A percentile compares a stretch with the other conserved stretches of the same genome.
Conservation (phyloP, 2,797 vertebrate species). For the Borostomias antarcticus region DNA sequence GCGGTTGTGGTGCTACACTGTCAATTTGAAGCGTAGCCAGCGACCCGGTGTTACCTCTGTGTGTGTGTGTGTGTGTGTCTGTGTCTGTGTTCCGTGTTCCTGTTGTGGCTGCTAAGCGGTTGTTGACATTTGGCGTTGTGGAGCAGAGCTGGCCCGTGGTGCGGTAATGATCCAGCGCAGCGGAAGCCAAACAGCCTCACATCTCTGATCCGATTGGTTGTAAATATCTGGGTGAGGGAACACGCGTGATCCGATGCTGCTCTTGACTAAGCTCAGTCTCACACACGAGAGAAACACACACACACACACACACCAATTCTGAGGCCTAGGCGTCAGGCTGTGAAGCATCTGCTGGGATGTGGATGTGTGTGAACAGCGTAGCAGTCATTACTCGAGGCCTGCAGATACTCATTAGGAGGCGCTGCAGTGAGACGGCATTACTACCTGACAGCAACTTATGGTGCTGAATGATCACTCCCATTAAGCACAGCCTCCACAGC, state of each 20-base stretch:
- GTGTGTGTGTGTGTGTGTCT: background rate
- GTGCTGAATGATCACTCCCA: slow-evolving; percentile 38
- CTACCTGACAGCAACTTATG: slow-evolving; percentile 25
- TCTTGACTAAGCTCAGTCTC: background rate
- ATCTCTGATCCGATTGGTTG: slow-evolving; percentile 67
- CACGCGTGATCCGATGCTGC: slow-evolving; percentile 61
- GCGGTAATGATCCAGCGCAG: slow-evolving; percentile 56
- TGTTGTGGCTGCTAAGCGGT: slow-evolving; percentile 43
- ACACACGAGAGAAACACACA: background rate
- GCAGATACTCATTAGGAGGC: slow-evolving; percentile 40
- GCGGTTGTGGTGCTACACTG: too few relatives aligned
- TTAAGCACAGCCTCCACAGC: slow-evolving; percentile 28
- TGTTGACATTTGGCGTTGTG: slow-evolving; percentile 57
- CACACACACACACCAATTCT: background rate
- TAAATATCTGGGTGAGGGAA: slow-evolving; percentile 65
- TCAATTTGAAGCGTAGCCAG: background rate
- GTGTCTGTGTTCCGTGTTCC: background rate
- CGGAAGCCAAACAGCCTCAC: slow-evolving; percentile 64
- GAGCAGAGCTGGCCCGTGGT: slow-evolving; percentile 55
- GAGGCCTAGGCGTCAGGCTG: background rate
- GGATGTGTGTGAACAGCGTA: slow-evolving; percentile 20
- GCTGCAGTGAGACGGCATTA: slow-evolving; percentile 36
- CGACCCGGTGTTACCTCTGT: background rate
- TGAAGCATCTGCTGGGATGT: too few relatives aligned
- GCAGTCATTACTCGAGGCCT: slow-evolving; percentile 49